These are phyloP conservation scores for Iguana delicatissima DNA, from an alignment of 2,797 vertebrate genomes.

Conservation along the genomic window DNA sequence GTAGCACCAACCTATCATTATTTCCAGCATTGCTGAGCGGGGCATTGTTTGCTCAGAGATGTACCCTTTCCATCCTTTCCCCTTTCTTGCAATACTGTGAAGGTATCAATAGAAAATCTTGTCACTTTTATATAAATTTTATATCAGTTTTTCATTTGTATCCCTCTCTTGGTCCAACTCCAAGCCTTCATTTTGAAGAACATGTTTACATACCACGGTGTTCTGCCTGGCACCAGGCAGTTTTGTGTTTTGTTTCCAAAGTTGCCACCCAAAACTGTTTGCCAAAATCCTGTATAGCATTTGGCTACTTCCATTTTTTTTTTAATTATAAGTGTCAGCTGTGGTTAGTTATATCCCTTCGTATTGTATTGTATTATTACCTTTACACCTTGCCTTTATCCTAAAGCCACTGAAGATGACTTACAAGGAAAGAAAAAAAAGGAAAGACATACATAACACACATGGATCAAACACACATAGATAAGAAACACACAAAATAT, in stretches of 20 bases:
- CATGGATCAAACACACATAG: too few relatives aligned
- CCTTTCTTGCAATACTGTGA: background rate
- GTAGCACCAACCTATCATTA: constrained; percentile 9
- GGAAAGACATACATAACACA: too few relatives aligned
- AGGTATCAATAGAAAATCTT: background rate
- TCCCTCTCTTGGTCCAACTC: background rate
- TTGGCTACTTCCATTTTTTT: background rate
- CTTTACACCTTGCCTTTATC: too few relatives aligned
- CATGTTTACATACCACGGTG: background rate
- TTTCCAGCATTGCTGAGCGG: background rate
- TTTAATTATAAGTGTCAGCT: background rate
- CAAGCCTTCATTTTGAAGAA: background rate
- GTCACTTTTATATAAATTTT: constrained; percentile 13
- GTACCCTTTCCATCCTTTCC: background rate
- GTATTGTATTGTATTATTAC: background rate
- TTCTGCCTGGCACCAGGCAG: background rate
- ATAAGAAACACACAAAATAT: too few relatives aligned
- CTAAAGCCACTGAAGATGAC: too few relatives aligned
- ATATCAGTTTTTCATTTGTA: constrained; percentile 4
- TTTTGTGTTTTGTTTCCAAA: background rate
- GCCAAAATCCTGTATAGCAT: too few relatives aligned
- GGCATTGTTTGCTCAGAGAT: background rate
- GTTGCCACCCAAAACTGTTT: background rate
- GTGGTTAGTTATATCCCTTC: background rate
- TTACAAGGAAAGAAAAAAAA: too few relatives aligned